A percentile compares a stretch with the other conserved stretches of the same genome.
These are phyloP conservation scores for Nothobranchius kuhntae DNA, from an alignment of 2,113 vertebrate species.

Conservation along the genomic window DNA sequence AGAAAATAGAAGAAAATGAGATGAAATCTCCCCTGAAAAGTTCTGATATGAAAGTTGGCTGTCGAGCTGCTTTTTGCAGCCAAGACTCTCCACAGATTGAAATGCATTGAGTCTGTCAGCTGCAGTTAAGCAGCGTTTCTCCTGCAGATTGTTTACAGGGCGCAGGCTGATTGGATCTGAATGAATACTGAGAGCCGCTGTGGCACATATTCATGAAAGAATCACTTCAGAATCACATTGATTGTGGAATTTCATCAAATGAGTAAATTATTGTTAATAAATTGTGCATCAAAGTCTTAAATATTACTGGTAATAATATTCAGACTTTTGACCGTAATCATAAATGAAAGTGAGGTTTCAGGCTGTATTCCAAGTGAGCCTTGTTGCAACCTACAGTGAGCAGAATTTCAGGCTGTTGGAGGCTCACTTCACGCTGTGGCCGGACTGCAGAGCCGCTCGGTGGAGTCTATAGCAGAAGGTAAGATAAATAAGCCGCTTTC, in stretches of 20 bases:
- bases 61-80: conserved; percentile 48
- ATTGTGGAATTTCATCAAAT: conserved; percentile 15
- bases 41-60: conserved; percentile 70
- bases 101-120: conserved; percentile 53
- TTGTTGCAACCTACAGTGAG: conserved; percentile 33
- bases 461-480: conserved; percentile 35
- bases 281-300: conserved; percentile 8
- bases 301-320: conserved; percentile 24
- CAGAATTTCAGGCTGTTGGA: conserved; percentile 51
- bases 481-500: conserved; percentile 47
- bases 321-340: conserved; percentile 35
- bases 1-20: conserved; percentile 25
- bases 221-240: neutral
- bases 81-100: conserved; percentile 56
- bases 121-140: conserved; percentile 33
- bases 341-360: conserved; percentile 40
- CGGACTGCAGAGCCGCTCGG: conserved; percentile 29
- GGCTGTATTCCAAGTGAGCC: conserved; percentile 22
- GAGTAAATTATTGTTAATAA: neutral
- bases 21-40: conserved; percentile 39
- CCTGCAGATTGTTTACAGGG: conserved; percentile 48
- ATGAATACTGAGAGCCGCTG: conserved; percentile 5
- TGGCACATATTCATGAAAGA: neutral
- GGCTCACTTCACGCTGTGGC: conserved; percentile 40
- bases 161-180: conserved; percentile 24